A percentile compares a stretch with the other conserved stretches of the same genome.
These are phyloP conservation scores for Conus betulinus DNA, from an alignment of 1,140 invertebrate species.

Conservation along the genomic window DNA sequence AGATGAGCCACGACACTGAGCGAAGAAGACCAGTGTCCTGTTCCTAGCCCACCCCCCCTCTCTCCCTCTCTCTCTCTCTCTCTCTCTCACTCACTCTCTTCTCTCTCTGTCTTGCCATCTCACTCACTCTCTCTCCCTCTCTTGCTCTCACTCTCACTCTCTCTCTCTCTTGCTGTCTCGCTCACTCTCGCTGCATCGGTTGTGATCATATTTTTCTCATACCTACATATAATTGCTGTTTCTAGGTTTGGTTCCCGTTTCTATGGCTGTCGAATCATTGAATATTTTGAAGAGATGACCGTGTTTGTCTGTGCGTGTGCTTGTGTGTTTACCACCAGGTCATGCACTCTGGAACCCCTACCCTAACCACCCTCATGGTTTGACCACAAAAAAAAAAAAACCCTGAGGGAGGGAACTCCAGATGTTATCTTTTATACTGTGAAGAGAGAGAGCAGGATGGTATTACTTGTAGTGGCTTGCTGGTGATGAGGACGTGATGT, in stretches of 20 bases:
- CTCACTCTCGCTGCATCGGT: neutral
- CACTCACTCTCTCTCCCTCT: neutral
- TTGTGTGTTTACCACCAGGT: neutral
- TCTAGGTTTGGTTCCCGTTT: neutral
- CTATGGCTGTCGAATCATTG: neutral
- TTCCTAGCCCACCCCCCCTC: neutral
- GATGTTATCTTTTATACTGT: constrained; percentile 1
- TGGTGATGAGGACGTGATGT: neutral
- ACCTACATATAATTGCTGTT: neutral
- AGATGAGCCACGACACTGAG: too few relatives aligned
- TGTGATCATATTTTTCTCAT: neutral
- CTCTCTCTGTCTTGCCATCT: neutral
- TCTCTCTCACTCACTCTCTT: neutral
- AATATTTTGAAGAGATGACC: neutral
- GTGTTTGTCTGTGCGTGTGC: neutral
- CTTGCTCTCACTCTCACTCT: neutral
- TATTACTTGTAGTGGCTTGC: neutral
- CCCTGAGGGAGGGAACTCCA: neutral
- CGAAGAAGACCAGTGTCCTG: neutral
- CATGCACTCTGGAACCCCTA: neutral
- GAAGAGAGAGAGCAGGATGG: neutral
- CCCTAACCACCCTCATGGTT: neutral
- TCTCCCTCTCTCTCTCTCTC: neutral
- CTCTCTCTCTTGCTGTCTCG: too few relatives aligned
- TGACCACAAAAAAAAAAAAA: neutral